These are phyloP conservation scores for Canis aureus DNA, from an alignment of 2,113 vertebrate genomes.

Conservation along the genomic window DNA sequence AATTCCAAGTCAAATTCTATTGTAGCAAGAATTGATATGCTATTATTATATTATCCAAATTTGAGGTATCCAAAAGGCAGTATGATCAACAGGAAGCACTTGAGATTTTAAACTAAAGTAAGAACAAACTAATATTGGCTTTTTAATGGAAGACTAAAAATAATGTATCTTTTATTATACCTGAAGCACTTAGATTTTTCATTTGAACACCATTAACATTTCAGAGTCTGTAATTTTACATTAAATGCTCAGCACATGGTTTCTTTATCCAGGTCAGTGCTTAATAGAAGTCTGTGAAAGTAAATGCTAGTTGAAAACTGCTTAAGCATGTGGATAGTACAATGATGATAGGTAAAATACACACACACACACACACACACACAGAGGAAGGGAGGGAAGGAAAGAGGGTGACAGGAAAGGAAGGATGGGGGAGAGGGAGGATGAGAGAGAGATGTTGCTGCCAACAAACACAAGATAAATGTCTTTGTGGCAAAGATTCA, in stretches of 20 bases:
- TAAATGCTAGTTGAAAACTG: neutral
- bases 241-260: neutral
- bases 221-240: neutral
- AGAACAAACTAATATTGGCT: neutral
- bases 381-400: neutral
- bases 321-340: neutral
- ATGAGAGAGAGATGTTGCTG: neutral
- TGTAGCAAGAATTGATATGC: neutral
- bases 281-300: neutral
- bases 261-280: neutral
- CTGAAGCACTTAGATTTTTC: neutral
- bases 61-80: neutral
- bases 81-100: neutral
- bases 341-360: neutral
- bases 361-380: neutral
- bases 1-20: neutral
- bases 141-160: neutral
- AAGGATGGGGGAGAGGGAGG: too few species aligned
- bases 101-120: conserved; percentile 5
- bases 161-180: neutral
- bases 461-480: neutral
- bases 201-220: neutral
- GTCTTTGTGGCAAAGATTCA: neutral
- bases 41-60: neutral
- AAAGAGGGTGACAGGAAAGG: neutral